Base-by-base conservation (phyloP, 2,797 vertebrate genomes). In the Ataeniobius toweri region DNA sequence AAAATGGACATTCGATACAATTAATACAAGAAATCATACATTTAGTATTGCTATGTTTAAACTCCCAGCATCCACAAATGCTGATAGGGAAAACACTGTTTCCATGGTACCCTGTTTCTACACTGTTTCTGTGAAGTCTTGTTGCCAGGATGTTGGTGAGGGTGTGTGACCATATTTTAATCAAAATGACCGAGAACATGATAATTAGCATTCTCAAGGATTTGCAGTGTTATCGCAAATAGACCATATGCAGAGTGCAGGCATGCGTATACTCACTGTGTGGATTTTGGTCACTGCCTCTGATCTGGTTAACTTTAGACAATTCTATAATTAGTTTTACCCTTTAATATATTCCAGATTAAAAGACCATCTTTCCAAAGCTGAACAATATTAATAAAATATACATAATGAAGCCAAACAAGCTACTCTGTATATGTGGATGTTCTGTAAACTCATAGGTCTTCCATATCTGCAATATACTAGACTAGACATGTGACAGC, bases 141-240 rank as follows among this genome's bases (percentile, higher is more conserved):
- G 90, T 93, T 93, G 90, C 92, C 85, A 90, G 81, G 89, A 81
- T 84, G 82, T 78, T 31, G 55, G 73, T 81, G 75, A 72, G 83
- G 84, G 78, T 81, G 81, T 91, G 84, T 79, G 88, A 90, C 88
- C 93, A 91, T 93, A 91, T 85, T 92, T 91, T 90, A 92, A 93
- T 88, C 90, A 91, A 93, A 91, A 92, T 91, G 83, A 91, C 86
- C 89, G 91, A 90, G 91, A 93, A 91, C 85, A 81, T 84, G 84
- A 90, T 94, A 91, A 94, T 94, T 93, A 94, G 86, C 89, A 80
- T 91, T 86, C 79, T 91, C 59, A 84, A 89, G 90, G 89, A 87
- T 41, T 41, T 24, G 22, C 36, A 41, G 86, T 89, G 92, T 90
- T 91, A 92, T 26, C n/a, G 5, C 13, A 69, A 69, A 46, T 72